Percentiles rank a stretch among this genome's conserved stretches.
These are phyloP conservation scores for Alcedo quadribrachys DNA, from an alignment of 2,797 vertebrate genomes.

Conservation along the genomic window DNA sequence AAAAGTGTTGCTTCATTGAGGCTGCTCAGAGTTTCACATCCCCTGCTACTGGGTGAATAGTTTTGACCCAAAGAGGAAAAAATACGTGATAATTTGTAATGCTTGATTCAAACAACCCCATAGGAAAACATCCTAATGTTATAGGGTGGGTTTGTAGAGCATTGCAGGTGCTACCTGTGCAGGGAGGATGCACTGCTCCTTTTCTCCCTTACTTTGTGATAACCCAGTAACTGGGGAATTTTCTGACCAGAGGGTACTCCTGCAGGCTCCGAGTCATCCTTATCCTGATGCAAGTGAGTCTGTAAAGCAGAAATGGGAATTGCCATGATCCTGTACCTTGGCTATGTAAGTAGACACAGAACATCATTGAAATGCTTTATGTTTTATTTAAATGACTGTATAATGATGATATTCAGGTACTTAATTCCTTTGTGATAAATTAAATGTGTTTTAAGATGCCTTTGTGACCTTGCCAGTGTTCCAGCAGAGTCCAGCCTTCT, in stretches of 20 bases:
- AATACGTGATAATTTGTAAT: background rate
- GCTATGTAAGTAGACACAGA: background rate
- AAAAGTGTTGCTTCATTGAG: background rate
- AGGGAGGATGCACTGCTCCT: background rate
- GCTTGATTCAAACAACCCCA: background rate
- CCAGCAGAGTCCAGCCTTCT: background rate
- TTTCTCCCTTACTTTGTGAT: background rate
- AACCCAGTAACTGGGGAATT: background rate
- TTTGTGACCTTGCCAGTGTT: background rate
- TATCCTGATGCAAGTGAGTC: background rate
- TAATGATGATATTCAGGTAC: background rate
- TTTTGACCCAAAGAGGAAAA: background rate
- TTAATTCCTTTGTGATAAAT: background rate
- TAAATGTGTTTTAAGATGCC: background rate
- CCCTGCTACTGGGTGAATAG: background rate
- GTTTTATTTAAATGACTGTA: background rate
- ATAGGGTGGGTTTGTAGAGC: background rate
- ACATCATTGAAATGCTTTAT: background rate
- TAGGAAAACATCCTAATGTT: background rate
- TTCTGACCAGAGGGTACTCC: fast-evolving
- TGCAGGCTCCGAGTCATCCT: background rate
- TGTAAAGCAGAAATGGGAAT: background rate
- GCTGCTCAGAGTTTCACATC: background rate
- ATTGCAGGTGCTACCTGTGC: background rate
- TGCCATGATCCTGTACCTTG: background rate